These are phyloP conservation scores for Choristoneura fumiferana DNA, from an alignment of 1,140 invertebrate genomes.

Conservation along the genomic window DNA sequence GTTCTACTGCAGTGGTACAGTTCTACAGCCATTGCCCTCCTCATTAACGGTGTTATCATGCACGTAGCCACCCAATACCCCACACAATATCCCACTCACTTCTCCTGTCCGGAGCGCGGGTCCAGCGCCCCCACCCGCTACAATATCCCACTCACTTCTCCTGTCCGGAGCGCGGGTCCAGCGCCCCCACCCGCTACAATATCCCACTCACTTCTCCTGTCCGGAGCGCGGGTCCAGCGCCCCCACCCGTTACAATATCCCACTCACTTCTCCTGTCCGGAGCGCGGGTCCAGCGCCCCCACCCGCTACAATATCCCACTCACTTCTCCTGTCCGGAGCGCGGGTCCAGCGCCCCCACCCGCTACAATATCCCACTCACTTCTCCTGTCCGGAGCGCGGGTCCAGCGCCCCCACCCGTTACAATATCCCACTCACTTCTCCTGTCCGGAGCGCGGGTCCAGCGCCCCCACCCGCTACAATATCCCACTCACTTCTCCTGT, in stretches of 20 bases:
- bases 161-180: slow-evolving; percentile 88
- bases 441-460: too few relatives aligned
- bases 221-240: slow-evolving; percentile 88
- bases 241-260: not conserved
- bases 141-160: slow-evolving; percentile 92
- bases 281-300: slow-evolving; percentile 89
- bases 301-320: slow-evolving; percentile 66
- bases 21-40: too few relatives aligned
- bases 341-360: slow-evolving; percentile 92
- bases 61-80: too few relatives aligned
- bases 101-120: slow-evolving; percentile 89
- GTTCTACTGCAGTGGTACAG: too few relatives aligned
- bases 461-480: too few relatives aligned
- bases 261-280: slow-evolving; percentile 86
- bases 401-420: not conserved
- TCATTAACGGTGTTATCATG: too few relatives aligned
- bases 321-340: slow-evolving; percentile 90
- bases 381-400: too few relatives aligned
- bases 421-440: not conserved
- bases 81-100: slow-evolving; percentile 68
- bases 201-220: slow-evolving; percentile 83
- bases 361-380: too few relatives aligned
- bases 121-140: slow-evolving; percentile 92
- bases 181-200: slow-evolving; percentile 80
- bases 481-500: slow-evolving; percentile 81